Evolutionary conservation across 2,113 vertebrate species (phyloP).

Genomic region (Phasianus colchicus): DNA sequence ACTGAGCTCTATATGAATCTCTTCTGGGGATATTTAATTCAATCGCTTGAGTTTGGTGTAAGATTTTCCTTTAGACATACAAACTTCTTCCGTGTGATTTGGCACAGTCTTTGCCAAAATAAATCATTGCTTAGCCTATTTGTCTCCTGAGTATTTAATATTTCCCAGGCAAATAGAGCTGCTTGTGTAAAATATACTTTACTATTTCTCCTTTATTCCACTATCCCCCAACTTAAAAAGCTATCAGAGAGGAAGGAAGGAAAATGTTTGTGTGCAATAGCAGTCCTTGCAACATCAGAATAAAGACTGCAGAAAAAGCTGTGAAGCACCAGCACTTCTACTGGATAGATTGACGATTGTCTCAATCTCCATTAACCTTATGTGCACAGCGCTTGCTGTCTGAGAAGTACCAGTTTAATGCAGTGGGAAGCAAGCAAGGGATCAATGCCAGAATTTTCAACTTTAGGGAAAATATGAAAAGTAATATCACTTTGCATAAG

Average conservation of each 20-base stretch:
- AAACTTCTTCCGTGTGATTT: slow-evolving; percentile 38
- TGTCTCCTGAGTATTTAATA: slow-evolving; percentile 21
- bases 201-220: slow-evolving; percentile 46
- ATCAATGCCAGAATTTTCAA: slow-evolving; percentile 65
- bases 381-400: slow-evolving; percentile 48
- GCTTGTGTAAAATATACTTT: slow-evolving; percentile 47
- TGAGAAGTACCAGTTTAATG: slow-evolving; percentile 60
- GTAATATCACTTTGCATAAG: slow-evolving; percentile 57
- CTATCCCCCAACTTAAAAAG: not conserved
- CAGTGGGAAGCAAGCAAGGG: slow-evolving; percentile 52
- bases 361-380: slow-evolving; percentile 63
- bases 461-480: slow-evolving; percentile 63
- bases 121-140: slow-evolving; percentile 27
- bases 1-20: not conserved
- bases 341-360: slow-evolving; percentile 51
- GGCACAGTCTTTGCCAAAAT: not conserved
- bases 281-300: slow-evolving; percentile 9
- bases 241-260: slow-evolving; percentile 32
- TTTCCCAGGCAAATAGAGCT: slow-evolving; percentile 53
- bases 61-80: slow-evolving; percentile 25
- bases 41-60: slow-evolving; percentile 12
- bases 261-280: slow-evolving; percentile 45
- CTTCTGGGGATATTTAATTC: not conserved
- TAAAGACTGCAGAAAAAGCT: slow-evolving; percentile 8
- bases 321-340: slow-evolving; percentile 34